A percentile compares a stretch with the other conserved stretches of the same genome.
These are phyloP conservation scores for Danionella cerebrum DNA, from an alignment of 2,113 vertebrate genomes.

Conservation along the genomic window DNA sequence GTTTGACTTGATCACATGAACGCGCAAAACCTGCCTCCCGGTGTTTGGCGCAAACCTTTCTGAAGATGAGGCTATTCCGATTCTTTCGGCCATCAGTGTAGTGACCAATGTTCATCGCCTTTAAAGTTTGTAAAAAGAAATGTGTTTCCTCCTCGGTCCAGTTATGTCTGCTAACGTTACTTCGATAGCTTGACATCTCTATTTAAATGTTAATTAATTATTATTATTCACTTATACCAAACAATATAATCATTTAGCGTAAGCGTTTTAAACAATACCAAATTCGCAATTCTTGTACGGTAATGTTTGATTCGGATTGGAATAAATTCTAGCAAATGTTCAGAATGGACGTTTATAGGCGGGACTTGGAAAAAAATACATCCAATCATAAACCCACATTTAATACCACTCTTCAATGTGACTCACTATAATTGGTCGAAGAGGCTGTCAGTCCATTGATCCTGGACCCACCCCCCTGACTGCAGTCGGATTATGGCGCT, in stretches of 20 bases:
- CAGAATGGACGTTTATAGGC: background rate
- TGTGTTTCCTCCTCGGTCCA: constrained; percentile 10
- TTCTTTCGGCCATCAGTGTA: background rate
- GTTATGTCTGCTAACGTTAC: background rate
- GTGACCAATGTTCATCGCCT: background rate
- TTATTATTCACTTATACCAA: too few relatives aligned
- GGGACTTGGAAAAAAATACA: too few relatives aligned
- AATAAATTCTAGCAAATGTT: background rate
- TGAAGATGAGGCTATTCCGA: constrained; percentile 5
- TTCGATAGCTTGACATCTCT: background rate
- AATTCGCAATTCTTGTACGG: background rate
- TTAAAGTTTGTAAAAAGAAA: background rate
- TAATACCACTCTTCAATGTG: too few relatives aligned
- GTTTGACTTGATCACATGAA: constrained; percentile 8
- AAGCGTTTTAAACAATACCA: background rate
- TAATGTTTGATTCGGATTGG: background rate
- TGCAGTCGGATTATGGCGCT: background rate
- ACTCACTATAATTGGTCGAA: too few relatives aligned
- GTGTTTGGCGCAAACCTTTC: background rate
- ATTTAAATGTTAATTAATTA: background rate
- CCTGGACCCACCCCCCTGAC: background rate
- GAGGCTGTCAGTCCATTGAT: background rate
- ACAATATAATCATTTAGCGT: background rate
- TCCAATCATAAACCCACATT: too few relatives aligned
- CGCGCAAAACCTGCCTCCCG: background rate